A percentile compares a stretch with the other conserved stretches of the same genome.
Evolutionary conservation across 2,888 invertebrate genomes (phyloP).

Genomic region (Chrysopilus asiliformis): DNA sequence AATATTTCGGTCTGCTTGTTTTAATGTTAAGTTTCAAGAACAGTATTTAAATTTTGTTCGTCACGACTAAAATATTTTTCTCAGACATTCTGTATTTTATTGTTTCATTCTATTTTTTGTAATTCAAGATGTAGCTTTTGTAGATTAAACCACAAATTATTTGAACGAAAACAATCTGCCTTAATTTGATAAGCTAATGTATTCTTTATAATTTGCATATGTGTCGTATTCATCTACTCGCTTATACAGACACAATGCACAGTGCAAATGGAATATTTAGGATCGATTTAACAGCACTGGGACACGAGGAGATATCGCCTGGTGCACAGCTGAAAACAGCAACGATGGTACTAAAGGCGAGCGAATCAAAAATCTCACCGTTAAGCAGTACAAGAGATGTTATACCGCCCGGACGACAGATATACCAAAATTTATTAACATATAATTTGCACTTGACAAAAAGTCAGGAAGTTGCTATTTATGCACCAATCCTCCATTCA

Average conservation of each 20-base stretch:
- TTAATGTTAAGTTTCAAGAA: no score
- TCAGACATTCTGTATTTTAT: background rate
- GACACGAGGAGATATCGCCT: conserved; percentile 70
- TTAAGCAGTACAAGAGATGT: conserved; percentile 66
- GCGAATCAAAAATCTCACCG: conserved; percentile 66
- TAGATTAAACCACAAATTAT: background rate
- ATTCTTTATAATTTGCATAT: conserved; percentile 2
- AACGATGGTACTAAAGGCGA: conserved; percentile 64
- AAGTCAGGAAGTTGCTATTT: conserved; percentile 66
- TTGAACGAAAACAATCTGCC: background rate
- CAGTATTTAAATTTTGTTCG: no score
- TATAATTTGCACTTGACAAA: conserved; percentile 78
- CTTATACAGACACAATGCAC: conserved; percentile 46
- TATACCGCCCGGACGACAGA: conserved; percentile 75
- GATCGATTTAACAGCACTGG: conserved; percentile 54
- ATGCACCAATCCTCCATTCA: conserved; percentile 67
- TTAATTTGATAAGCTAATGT: background rate
- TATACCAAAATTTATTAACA: conserved; percentile 77
- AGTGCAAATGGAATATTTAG: conserved; percentile 61
- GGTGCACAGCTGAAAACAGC: conserved; percentile 57
- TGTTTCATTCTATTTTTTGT: background rate
- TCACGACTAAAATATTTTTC: no score
- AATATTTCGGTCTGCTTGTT: no score
- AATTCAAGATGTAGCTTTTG: background rate
- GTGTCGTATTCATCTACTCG: background rate